A percentile compares a stretch with the other conserved stretches of the same genome.
Evolutionary conservation across 1,140 invertebrate species (phyloP).

Genomic region (Dendrolimus punctatus): DNA sequence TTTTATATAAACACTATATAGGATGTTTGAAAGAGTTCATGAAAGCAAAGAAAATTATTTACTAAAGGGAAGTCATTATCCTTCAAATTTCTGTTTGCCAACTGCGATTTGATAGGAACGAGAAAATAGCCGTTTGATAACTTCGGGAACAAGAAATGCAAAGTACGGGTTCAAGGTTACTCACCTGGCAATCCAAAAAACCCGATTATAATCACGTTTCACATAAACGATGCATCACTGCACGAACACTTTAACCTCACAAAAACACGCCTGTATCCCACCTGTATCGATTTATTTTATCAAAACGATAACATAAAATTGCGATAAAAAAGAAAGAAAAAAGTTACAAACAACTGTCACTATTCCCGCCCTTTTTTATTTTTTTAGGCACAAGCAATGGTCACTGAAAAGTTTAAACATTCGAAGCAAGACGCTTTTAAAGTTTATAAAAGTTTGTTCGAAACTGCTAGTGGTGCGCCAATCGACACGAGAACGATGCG

Average conservation of each 20-base stretch:
- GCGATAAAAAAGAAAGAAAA: not conserved
- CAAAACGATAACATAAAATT: constrained; percentile 3
- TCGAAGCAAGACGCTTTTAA: constrained; percentile 6
- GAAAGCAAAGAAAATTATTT: too few species aligned
- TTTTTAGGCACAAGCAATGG: constrained; percentile 1
- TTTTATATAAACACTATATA: too few species aligned
- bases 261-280: constrained; percentile 15
- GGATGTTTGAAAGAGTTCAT: too few species aligned
- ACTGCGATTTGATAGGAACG: too few species aligned
- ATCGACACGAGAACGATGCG: constrained; percentile 32
- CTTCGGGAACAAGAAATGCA: too few species aligned
- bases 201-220: too few species aligned
- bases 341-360: constrained; percentile 7
- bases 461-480: constrained; percentile 24
- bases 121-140: too few species aligned
- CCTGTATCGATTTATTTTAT: constrained; percentile 17
- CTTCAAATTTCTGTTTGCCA: too few species aligned
- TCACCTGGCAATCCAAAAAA: too few species aligned
- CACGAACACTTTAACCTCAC: constrained; percentile 29
- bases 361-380: constrained; percentile 8
- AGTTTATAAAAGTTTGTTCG: constrained; percentile 21
- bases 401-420: constrained; percentile 13
- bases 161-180: too few species aligned
- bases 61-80: too few species aligned
- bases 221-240: constrained; percentile 42